These are phyloP conservation scores for Sebastes miniatus DNA, from an alignment of 2,797 vertebrate genomes.

Conservation along the genomic window DNA sequence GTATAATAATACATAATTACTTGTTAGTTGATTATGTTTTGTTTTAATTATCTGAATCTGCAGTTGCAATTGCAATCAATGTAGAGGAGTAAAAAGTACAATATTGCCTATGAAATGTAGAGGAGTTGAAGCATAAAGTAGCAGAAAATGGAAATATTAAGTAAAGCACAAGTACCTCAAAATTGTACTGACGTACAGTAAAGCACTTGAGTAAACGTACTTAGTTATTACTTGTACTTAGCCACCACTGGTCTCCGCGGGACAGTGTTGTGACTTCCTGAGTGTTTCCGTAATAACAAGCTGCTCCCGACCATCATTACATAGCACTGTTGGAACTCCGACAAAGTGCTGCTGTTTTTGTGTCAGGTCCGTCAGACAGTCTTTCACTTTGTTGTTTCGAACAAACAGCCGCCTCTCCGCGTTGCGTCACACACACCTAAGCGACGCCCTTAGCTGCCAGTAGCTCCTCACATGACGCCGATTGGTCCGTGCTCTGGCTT, in stretches of 20 bases:
- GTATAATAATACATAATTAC: background rate
- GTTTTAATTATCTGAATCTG: background rate
- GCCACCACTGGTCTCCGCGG: background rate
- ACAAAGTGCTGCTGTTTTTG: conserved; percentile 13
- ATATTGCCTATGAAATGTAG: background rate
- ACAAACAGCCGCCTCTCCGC: no score
- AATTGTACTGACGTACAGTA: background rate
- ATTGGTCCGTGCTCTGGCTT: no score
- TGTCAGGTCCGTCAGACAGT: background rate
- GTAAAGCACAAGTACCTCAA: background rate
- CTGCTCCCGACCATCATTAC: conserved; percentile 41
- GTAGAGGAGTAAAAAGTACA: background rate
- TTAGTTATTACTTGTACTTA: background rate
- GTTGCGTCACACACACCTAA: no score
- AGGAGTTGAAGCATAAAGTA: no score
- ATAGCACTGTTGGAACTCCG: background rate
- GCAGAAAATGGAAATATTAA: no score
- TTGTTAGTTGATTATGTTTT: background rate
- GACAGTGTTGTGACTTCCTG: conserved; percentile 26
- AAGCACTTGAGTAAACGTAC: background rate
- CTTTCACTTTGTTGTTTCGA: background rate
- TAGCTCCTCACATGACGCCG: no score
- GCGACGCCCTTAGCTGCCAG: no score
- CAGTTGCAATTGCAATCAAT: background rate
- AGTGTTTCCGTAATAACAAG: conserved; percentile 32